Base-by-base conservation (phyloP, 2,888 invertebrate genomes). In the Himalopsyche japonica region DNA sequence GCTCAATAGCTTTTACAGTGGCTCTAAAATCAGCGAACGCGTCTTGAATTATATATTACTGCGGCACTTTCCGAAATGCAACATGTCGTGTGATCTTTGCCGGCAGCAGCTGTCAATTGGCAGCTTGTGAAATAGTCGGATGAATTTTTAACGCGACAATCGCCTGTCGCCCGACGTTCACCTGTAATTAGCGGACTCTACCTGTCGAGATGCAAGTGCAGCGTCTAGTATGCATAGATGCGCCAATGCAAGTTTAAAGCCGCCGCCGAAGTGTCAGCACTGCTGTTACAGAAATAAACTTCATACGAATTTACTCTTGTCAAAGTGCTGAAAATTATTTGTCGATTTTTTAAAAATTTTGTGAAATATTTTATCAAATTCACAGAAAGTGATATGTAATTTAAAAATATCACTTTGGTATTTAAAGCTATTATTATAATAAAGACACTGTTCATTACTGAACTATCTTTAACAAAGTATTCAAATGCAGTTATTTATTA, bases 171-270 rank as follows among this genome's bases (percentile, higher is more conserved):
- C 70, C 15, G 70, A 27, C 27, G 70, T 27, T 48, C 79, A 79
- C 79, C 79, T 79, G 79, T 48, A 79, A 79, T 79, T 79, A 79
- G 79, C 47, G 43, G 48, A 47, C 30, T 43, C 79, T 79, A 79
- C 79, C 79, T 79, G 79, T 79, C 79, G 27, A 47, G 70, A 70
- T 70, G 70, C 24, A 70, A 70, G 70, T 57, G 57, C 57, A 57
- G 18, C 27, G 57, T 70, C 70, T 70, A 15, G 30, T 70, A 20
- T 77, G 12, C 34, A 18, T 43, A 70, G 30, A 34, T 77, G 34
- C 30, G 20, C 27, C 24, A 10, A 15, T 76, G 77, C 77, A 34
- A 24, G 37, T 12, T 64, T 64, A 32, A n/a, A 30, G 64, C 24
- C 3, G 70, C 0, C 70, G 70, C 27, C 30, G 70, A 24, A 27